Conservation (phyloP, 2,888 invertebrate species). For the Melinopterus prodromus region DNA sequence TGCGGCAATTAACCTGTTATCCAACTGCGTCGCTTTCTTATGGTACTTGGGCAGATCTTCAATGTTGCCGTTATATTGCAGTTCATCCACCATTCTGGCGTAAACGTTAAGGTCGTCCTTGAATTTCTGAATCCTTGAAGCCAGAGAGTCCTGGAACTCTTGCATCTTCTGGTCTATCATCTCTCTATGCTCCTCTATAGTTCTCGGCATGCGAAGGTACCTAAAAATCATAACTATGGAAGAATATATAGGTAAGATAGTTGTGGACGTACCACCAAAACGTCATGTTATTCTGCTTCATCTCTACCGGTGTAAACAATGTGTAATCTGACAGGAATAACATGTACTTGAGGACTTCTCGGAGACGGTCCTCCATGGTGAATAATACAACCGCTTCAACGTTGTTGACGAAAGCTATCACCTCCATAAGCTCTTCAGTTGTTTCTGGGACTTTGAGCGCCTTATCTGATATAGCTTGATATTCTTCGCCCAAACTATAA, state of each 20-base stretch:
- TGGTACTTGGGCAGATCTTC: constrained; percentile 84
- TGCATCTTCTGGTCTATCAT: constrained; percentile 83
- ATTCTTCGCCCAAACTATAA: constrained; percentile 82
- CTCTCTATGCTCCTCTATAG: constrained; percentile 83
- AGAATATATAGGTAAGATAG: constrained; percentile 23
- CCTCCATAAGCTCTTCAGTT: constrained; percentile 86
- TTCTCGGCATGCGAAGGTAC: constrained; percentile 80
- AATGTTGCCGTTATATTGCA: constrained; percentile 88
- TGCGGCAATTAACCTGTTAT: constrained; percentile 76
- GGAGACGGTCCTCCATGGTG: constrained; percentile 80
- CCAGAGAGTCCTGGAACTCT: constrained; percentile 86
- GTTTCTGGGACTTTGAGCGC: constrained; percentile 81
- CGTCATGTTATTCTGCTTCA: constrained; percentile 87
- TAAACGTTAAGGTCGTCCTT: constrained; percentile 82
- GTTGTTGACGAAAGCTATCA: constrained; percentile 78
- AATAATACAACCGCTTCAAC: constrained; percentile 75
- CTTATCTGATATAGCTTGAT: constrained; percentile 79
- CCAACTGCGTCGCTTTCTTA: constrained; percentile 80
- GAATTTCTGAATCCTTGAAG: constrained; percentile 82
- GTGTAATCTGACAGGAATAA: constrained; percentile 86
- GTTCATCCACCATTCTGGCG: constrained; percentile 81
- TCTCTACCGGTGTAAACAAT: constrained; percentile 80
- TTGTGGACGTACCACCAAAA: constrained; percentile 75
- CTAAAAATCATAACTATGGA: constrained; percentile 53
- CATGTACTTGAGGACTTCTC: constrained; percentile 73